Evolutionary conservation across 2,797 vertebrate species (phyloP).

Genomic region (Apodemus agrarius): DNA sequence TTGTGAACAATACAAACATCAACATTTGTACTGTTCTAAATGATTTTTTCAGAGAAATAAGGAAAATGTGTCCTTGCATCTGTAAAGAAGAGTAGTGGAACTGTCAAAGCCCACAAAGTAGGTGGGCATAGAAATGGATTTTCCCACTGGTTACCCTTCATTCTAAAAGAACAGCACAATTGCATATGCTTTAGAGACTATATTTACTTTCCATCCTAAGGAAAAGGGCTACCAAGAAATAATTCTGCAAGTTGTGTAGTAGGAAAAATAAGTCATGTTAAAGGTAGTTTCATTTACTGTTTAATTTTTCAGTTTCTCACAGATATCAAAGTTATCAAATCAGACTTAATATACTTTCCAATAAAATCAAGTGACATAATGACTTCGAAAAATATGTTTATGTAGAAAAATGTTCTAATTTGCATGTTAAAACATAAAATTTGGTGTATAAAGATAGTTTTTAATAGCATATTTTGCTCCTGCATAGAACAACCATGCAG

Average conservation of each 20-base stretch:
- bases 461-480: background rate
- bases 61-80: background rate
- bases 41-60: conserved; percentile 24
- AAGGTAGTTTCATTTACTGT: background rate
- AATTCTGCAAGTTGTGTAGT: background rate
- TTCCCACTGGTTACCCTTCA: background rate
- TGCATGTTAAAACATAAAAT: background rate
- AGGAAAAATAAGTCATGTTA: background rate
- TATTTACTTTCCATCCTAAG: background rate
- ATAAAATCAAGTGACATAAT: background rate
- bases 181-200: conserved; percentile 29
- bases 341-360: background rate
- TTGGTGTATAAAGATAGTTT: background rate
- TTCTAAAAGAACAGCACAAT: background rate
- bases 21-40: background rate
- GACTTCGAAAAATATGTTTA: background rate
- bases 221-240: background rate
- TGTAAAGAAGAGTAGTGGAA: background rate
- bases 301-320: background rate
- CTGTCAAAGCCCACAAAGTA: background rate
- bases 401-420: background rate
- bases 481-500: background rate
- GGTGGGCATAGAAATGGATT: background rate
- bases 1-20: background rate
- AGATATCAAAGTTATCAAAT: background rate